Conservation (phyloP, 2,797 vertebrate species). For the Oophaga sylvatica region DNA sequence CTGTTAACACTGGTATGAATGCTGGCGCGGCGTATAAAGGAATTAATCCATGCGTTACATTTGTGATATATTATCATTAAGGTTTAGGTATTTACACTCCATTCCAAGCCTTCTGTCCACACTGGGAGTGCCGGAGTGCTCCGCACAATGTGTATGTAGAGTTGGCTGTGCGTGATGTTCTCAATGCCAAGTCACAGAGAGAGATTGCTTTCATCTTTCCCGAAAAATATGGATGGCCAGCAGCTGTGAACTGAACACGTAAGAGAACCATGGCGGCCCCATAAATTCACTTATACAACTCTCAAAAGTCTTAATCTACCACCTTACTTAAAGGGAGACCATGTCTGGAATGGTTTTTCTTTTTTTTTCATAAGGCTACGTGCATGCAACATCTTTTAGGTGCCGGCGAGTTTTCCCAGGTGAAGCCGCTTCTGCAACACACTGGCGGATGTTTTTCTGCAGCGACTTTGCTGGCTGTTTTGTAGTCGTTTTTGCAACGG, state of each 20-base stretch:
- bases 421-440: no score
- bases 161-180: neutral
- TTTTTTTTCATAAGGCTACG: no score
- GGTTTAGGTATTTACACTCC: neutral
- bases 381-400: no score
- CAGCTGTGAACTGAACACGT: neutral
- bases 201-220: neutral
- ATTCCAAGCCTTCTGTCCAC: slow-evolving; percentile 9
- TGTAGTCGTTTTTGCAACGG: no score
- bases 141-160: neutral
- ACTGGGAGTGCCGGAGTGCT: neutral
- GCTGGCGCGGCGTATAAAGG: neutral
- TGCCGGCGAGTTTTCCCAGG: no score
- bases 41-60: neutral
- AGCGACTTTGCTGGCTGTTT: no score
- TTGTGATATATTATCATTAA: neutral
- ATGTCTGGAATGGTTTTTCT: no score
- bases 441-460: no score
- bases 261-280: no score
- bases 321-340: no score
- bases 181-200: neutral
- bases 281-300: neutral
- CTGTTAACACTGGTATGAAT: slow-evolving; percentile 3
- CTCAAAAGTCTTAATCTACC: no score
- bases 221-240: neutral